Evolutionary conservation across 2,888 invertebrate genomes (phyloP), one percentile per base, ranked within the genome.

Genomic region (Orthosia gothica): DNA sequence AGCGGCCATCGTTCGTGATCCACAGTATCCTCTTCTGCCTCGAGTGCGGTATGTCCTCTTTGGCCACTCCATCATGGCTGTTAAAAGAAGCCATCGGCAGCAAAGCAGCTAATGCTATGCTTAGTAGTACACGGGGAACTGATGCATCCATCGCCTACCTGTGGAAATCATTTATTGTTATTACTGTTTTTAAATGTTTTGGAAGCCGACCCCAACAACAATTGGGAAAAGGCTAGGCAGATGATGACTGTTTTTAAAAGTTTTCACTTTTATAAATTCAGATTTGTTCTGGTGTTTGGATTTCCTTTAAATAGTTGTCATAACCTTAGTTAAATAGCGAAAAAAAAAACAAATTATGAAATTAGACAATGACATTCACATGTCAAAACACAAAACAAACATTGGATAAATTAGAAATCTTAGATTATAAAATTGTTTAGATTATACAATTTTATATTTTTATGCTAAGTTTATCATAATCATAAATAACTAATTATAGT

Each of bases 1-100:
- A 94, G 11, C 98, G 96, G 2, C 98, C 98, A 92, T 98, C 98
- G 83, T 98, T 98, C 15, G 98, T 98, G 82, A 99, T 97, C 98
- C 98, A 98, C 59, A 99, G 96, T 87, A 99, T 97, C 89, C 98
- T 97, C 92, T 99, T 98, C 92, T 98, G 98, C 79, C 98, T 96
- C 57, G 98, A 98, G 94, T 98, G 98, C 54, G 97, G 97, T 83
- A 95, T 91, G 80, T 96, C 92, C 81, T 96, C 95, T 84, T 96
- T 95, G 54, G 94, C 91, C 59, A 92, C 78, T 40, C 90, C 90
- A 54, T 93, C 94, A 67, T 92, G 90, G 76, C 83, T 88, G 69
- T 93, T 90, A 2, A 93, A 91, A 70, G 96, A 93, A 40, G 93
- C 96, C 90, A 95, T 94, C 3, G 96, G 96, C 74, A 96, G 91